These are phyloP conservation scores for Lipotes vexillifer DNA, from an alignment of 2,113 vertebrate genomes.

Conservation along the genomic window DNA sequence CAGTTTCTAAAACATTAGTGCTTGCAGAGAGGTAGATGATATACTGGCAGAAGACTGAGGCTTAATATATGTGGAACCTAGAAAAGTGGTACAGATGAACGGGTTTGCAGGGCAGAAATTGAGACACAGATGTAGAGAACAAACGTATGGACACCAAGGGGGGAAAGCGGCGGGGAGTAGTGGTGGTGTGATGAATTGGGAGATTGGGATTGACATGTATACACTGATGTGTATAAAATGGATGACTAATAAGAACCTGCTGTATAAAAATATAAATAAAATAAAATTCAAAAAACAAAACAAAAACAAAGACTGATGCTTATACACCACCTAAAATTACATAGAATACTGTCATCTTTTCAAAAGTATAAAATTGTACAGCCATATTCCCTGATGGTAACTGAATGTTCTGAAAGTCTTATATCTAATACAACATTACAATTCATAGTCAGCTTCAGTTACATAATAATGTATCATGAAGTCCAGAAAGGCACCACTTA, in stretches of 20 bases:
- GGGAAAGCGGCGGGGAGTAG: too few species aligned
- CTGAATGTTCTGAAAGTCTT: not conserved
- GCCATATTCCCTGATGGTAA: not conserved
- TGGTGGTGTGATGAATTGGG: too few species aligned
- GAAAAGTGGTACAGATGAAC: too few species aligned
- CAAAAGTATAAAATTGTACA: not conserved
- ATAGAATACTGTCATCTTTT: not conserved
- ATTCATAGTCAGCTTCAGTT: not conserved
- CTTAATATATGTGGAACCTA: too few species aligned
- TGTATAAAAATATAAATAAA: too few species aligned
- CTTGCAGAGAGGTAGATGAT: not conserved
- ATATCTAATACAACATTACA: not conserved
- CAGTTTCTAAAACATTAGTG: not conserved
- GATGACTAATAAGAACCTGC: too few species aligned
- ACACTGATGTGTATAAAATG: too few species aligned
- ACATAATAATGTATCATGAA: constrained; percentile 1
- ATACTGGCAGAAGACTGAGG: not conserved
- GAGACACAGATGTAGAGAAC: too few species aligned
- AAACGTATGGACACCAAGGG: too few species aligned
- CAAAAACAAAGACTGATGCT: not conserved
- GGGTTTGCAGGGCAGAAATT: too few species aligned
- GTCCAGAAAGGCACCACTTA: not conserved
- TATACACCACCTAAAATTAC: not conserved
- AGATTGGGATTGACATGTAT: too few species aligned
- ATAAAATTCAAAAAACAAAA: too few species aligned